Evolutionary conservation across 2,888 invertebrate genomes (phyloP).

Genomic region (Ornithoptera priamus): DNA sequence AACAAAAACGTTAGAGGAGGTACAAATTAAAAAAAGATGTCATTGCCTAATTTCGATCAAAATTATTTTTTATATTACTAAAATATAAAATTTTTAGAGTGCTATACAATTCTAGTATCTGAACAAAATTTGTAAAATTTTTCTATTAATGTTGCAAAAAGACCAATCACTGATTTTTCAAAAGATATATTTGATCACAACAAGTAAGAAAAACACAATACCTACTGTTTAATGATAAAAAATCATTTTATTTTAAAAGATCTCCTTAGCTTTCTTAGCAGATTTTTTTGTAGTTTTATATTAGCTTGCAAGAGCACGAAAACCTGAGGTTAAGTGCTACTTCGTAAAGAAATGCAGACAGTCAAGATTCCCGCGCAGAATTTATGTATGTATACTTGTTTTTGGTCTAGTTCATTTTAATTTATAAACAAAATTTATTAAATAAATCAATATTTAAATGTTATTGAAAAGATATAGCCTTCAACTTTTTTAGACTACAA

Average conservation of each 20-base stretch:
- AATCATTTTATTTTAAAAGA: background rate
- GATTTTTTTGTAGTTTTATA: slow-evolving; percentile 4
- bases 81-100: too few species aligned
- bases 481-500: background rate
- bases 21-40: too few species aligned
- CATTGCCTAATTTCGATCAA: too few species aligned
- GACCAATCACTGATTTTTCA: too few species aligned
- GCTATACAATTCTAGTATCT: too few species aligned
- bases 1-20: too few species aligned
- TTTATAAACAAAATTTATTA: background rate
- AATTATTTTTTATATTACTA: too few species aligned
- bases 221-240: background rate
- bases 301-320: slow-evolving; percentile 20
- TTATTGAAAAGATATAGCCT: too few species aligned
- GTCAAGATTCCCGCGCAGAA: slow-evolving; percentile 15
- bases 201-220: background rate
- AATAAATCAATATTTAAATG: background rate
- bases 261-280: background rate
- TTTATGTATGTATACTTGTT: background rate
- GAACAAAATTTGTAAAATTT: too few species aligned
- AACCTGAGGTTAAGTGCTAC: slow-evolving; percentile 16
- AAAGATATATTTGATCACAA: too few species aligned
- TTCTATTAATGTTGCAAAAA: too few species aligned
- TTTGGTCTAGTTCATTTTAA: background rate
- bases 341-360: slow-evolving; percentile 15